Evolutionary conservation across 2,888 invertebrate genomes (phyloP), one percentile per base, ranked within the genome.

Genomic region (Agrotis segetum): DNA sequence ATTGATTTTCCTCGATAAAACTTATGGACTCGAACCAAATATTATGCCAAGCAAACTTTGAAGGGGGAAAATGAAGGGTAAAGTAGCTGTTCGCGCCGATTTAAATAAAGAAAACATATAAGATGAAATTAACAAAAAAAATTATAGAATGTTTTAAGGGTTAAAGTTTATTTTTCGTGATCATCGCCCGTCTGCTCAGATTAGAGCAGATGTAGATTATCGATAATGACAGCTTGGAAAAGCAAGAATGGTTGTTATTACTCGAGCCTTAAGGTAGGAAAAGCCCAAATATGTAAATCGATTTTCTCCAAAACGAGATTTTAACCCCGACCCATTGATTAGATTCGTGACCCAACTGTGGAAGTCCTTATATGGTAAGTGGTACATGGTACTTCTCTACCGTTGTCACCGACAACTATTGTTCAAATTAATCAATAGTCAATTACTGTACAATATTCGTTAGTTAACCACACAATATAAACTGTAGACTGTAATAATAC

Each of bases 1-100:
- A 88, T 87, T 82, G 87, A 85, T 85, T 88, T 87, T 77, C 71
- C 73, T 71, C 66, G 76, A 82, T 71, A 81, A 76, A 81, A 77
- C 66, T 72, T 72, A 64, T 44, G 24, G 61, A 64, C 59, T 58
- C 50, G 29, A 74, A 72, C 64, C 71, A 70, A 81, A 82, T 82
- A 77, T 74, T 74, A 68, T 65, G 49, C 50, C 24, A 67, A 21
- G 64, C 47, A 63, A 72, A 63, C 63, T 76, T 71, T 68, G 21
- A 46, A 62, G 49, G 14, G 21, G 67, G 52, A 65, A 60, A 65
- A 67, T 53, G 47, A 55, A 71, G 49, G 44, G 59, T 44, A 59
- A 68, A 4, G 7, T 46, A 56, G 5, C 9, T 56, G 56, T 67
- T 70, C 55, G 4, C 29, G 13, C 24, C 14, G 19, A 46, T 7